Evolutionary conservation across 1,140 invertebrate genomes (phyloP).

Genomic region (Eurosta solidaginis): DNA sequence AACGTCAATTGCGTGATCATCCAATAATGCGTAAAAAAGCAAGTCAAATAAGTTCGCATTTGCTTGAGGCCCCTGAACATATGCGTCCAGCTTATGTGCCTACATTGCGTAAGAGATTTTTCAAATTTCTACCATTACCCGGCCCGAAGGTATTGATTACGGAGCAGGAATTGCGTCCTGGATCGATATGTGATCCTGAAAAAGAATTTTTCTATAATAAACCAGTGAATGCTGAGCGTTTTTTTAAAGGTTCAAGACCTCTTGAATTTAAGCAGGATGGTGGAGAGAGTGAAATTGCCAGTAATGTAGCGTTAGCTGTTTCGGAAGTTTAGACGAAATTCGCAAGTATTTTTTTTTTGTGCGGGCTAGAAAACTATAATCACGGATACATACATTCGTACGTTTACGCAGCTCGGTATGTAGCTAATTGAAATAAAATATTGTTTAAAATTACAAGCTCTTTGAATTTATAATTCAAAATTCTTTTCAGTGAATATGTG

Average conservation of each 20-base stretch:
- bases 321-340: no score
- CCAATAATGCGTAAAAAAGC: slow-evolving; percentile 35
- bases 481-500: no score
- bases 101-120: slow-evolving; percentile 47
- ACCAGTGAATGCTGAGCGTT: background rate
- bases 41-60: slow-evolving; percentile 29
- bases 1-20: slow-evolving; percentile 41
- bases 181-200: background rate
- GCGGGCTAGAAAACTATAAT: no score
- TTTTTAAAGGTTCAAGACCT: no score
- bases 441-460: no score
- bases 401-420: no score
- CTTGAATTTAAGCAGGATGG: background rate
- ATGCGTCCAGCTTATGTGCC: slow-evolving; percentile 43
- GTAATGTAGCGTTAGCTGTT: background rate
- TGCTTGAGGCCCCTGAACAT: slow-evolving; percentile 43
- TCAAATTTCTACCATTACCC: slow-evolving; percentile 52
- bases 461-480: no score
- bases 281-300: background rate
- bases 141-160: slow-evolving; percentile 48
- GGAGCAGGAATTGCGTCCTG: slow-evolving; percentile 38
- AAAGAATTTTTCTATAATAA: background rate
- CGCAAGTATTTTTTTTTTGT: no score
- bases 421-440: no score
- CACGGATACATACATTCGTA: no score